These are phyloP conservation scores for Tenthredo distinguenda DNA, from an alignment of 2,888 invertebrate genomes.

Conservation along the genomic window DNA sequence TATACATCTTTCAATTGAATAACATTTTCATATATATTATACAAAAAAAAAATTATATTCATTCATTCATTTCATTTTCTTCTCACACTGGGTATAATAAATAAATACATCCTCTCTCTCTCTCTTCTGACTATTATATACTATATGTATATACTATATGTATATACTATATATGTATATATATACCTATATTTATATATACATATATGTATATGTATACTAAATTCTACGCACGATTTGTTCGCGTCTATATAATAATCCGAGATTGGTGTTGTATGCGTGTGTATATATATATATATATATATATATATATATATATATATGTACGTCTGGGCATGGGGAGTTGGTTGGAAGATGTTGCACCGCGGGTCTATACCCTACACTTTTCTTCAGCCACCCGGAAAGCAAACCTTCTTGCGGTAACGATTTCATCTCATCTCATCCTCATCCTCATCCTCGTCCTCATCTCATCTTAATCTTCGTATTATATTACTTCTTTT, in stretches of 20 bases:
- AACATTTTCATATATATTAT: too few species aligned
- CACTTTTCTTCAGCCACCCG: not conserved
- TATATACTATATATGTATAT: too few species aligned
- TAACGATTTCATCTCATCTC: slow-evolving; percentile 34
- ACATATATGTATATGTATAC: not conserved
- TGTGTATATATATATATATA: not conserved
- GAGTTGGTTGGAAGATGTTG: not conserved
- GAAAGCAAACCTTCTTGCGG: not conserved
- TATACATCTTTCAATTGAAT: too few species aligned
- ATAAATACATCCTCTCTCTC: not conserved
- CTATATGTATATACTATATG: too few species aligned
- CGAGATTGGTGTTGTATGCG: not conserved
- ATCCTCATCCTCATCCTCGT: not conserved
- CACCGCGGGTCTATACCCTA: not conserved
- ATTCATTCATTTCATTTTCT: not conserved
- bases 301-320: not conserved
- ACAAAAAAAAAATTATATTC: not conserved
- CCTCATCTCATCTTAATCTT: not conserved
- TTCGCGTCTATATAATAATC: slow-evolving; percentile 9
- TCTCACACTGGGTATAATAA: not conserved
- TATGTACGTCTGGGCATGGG: not conserved
- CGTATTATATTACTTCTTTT: not conserved
- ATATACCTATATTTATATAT: too few species aligned
- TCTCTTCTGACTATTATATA: slow-evolving; percentile 6
- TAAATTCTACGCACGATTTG: slow-evolving; percentile 26